Evolutionary conservation across 2,888 invertebrate species (phyloP), one percentile per base, ranked within the genome.

Genomic region (Tanypteryx hageni): DNA sequence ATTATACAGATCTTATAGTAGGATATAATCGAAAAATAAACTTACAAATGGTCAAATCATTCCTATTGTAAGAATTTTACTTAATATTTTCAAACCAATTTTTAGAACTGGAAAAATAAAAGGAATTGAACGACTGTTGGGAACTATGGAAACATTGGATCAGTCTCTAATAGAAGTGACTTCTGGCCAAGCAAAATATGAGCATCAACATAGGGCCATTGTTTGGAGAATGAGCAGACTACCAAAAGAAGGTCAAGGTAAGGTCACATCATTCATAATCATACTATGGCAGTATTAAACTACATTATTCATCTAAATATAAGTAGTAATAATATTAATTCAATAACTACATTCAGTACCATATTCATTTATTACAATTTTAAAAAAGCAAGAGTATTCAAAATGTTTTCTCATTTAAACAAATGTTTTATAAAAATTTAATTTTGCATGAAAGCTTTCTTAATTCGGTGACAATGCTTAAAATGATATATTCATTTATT

Each of bases 211-310:
- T 95, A 96, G 98, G 93, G 97, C 99, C 93, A 98, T 99, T 94
- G 99, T 99, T 59, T 99, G 99, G 99, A 96, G 99, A 94, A 99
- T 99, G 96, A 98, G 99, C 13, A 96, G 99, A 92, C 96, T 99
- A 94, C 99, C 99, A 92, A 99, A 99, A 95, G 99, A 99, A 95
- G 99, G 99, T 93, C 99, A 99, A 96, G 99, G 99, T 98, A 95
- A 93, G 93, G 92, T 27, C 31, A 57, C 0, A n/a, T 13, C 22
- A 76, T 76, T 13, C 27, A 13, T 27, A 27, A 11, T 76, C 27
- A n/a, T n/a, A n/a, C n/a, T n/a, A n/a, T n/a, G n/a, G n/a, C n/a
- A 9, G 9, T 86, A 64, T 22, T n/a, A n/a, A 57, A 11, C 85
- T 57, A 92, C 57, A 27, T 11, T 58, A 86, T 56, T n/a, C 57